phyloP scores from a whole-genome alignment of 2,113 vertebrate genomes.

The Pelusios castaneus region DNA sequence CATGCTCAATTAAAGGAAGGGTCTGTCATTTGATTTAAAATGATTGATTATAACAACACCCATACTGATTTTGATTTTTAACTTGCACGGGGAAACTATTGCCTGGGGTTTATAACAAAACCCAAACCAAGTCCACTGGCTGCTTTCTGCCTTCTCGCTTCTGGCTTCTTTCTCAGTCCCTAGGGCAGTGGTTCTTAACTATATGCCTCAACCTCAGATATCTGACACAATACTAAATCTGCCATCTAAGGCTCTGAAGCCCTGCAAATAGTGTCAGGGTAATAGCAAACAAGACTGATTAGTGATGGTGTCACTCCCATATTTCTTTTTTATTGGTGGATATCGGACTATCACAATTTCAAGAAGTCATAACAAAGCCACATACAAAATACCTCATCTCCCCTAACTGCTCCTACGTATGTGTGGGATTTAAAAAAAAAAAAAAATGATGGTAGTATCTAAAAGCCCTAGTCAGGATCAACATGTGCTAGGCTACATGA shows the following conservation, averaged over 20 bases:
- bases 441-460: background rate
- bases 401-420: background rate
- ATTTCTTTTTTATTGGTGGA: background rate
- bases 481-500: background rate
- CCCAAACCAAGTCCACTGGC: background rate
- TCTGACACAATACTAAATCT: background rate
- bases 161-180: background rate
- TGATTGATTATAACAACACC: background rate
- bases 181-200: background rate
- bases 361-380: background rate
- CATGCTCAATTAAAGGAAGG: rapidly evolving
- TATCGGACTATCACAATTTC: background rate
- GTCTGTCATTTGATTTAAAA: background rate
- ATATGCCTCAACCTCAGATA: background rate
- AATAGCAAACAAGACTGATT: background rate
- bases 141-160: background rate
- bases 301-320: background rate
- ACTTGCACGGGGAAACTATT: rapidly evolving
- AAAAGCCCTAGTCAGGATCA: background rate
- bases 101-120: background rate
- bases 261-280: background rate
- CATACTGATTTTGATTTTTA: background rate
- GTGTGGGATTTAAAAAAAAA: background rate
- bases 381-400: background rate
- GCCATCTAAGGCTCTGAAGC: background rate